These are phyloP conservation scores for Gobiocypris rarus DNA, from an alignment of 2,113 vertebrate species.

Conservation along the genomic window DNA sequence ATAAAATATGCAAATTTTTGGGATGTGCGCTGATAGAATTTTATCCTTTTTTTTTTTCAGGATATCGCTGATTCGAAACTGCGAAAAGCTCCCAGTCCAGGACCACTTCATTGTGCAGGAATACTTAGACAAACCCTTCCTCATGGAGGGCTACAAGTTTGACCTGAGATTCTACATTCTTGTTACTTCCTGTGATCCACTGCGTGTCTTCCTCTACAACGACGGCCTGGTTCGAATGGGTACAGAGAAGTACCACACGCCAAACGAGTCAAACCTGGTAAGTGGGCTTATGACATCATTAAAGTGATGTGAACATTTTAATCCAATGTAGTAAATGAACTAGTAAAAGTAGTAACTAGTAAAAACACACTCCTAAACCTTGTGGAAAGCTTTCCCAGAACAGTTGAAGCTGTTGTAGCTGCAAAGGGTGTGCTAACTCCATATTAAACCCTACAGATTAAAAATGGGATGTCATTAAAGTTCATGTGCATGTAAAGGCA, in stretches of 20 bases:
- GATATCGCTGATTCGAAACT: slow-evolving; percentile 97
- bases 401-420: too few species aligned
- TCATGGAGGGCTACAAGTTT: slow-evolving; percentile 99
- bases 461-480: too few species aligned
- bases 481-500: too few species aligned
- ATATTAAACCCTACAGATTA: too few species aligned
- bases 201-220: slow-evolving; percentile 96
- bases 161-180: slow-evolving; percentile 97
- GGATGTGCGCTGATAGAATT: background rate
- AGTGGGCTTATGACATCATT: slow-evolving; percentile 59
- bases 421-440: too few species aligned
- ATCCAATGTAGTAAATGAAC: background rate
- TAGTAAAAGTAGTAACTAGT: background rate
- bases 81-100: slow-evolving; percentile 94
- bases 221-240: slow-evolving; percentile 98
- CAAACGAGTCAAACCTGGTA: slow-evolving; percentile 96
- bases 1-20: slow-evolving; percentile 34
- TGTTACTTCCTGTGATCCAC: slow-evolving; percentile 95
- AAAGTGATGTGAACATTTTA: background rate
- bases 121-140: slow-evolving; percentile 96
- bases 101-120: slow-evolving; percentile 99
- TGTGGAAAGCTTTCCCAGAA: too few species aligned
- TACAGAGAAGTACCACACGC: slow-evolving; percentile 94
- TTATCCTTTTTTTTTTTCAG: slow-evolving; percentile 67
- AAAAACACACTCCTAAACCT: too few species aligned